These are phyloP conservation scores for Octopus sinensis DNA, from an alignment of 1,140 invertebrate species.

Conservation along the genomic window DNA sequence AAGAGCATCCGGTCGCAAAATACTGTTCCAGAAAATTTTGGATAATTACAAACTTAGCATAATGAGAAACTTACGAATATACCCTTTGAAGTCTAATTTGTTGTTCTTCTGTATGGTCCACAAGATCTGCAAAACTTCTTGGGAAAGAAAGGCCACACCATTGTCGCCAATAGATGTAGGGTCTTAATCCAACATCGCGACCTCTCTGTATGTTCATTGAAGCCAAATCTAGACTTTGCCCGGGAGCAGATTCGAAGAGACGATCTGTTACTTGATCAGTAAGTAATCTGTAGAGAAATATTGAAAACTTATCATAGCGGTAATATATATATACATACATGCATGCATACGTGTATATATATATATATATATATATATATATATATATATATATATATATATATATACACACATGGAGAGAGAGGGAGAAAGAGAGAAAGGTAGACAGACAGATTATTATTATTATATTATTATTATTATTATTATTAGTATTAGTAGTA, in stretches of 20 bases:
- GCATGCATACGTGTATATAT: background rate
- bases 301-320: background rate
- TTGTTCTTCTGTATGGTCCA: background rate
- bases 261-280: slow-evolving; percentile 13
- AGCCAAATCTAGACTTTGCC: slow-evolving; percentile 49
- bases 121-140: background rate
- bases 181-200: slow-evolving; percentile 48
- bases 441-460: too few relatives aligned
- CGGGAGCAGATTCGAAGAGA: slow-evolving; percentile 5
- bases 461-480: too few relatives aligned
- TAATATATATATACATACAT: background rate
- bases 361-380: background rate
- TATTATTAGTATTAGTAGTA: too few relatives aligned
- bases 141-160: slow-evolving; percentile 43
- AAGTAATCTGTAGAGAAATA: slow-evolving; percentile 5
- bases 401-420: background rate
- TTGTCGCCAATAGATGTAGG: slow-evolving; percentile 26
- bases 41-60: too few relatives aligned
- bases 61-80: background rate
- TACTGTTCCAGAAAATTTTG: too few relatives aligned
- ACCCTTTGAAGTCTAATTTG: background rate
- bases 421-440: too few relatives aligned
- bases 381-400: slow-evolving; percentile 5
- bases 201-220: slow-evolving; percentile 67
- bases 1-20: too few relatives aligned